These are phyloP conservation scores for Mythimna impura DNA, from an alignment of 2,888 invertebrate genomes.

Conservation along the genomic window DNA sequence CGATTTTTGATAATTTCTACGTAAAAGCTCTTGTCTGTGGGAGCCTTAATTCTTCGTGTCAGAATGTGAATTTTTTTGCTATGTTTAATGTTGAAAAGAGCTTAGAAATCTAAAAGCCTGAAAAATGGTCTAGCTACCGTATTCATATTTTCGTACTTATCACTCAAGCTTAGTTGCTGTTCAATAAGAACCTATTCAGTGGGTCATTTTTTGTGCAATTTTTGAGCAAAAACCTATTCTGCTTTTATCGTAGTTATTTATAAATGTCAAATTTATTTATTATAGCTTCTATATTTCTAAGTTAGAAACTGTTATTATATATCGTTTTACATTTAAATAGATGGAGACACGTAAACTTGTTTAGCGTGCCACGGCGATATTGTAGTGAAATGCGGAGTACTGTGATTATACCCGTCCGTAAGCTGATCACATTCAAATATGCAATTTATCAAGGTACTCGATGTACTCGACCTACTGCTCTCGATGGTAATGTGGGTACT, in stretches of 20 bases:
- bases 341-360: constrained; percentile 49
- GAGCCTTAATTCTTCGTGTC: background rate
- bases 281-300: constrained; percentile 3
- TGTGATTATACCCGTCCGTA: constrained; percentile 39
- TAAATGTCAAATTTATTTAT: constrained; percentile 47
- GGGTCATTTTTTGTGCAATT: constrained; percentile 19
- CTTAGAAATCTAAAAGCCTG: constrained; percentile 25
- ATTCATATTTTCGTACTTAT: constrained; percentile 20
- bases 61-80: background rate
- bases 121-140: constrained; percentile 38
- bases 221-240: constrained; percentile 26
- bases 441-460: constrained; percentile 62
- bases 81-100: constrained; percentile 18
- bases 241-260: constrained; percentile 14
- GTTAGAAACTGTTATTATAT: constrained; percentile 45
- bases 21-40: background rate
- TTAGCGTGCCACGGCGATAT: constrained; percentile 44
- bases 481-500: constrained; percentile 41
- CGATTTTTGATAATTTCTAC: background rate
- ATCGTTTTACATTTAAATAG: constrained; percentile 50
- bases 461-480: constrained; percentile 60
- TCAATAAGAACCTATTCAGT: constrained; percentile 14
- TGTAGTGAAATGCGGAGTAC: constrained; percentile 41
- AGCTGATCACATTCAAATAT: constrained; percentile 76
- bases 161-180: constrained; percentile 42